These are phyloP conservation scores for Amphiprion clarkii DNA, from an alignment of 2,797 vertebrate genomes.

Conservation along the genomic window DNA sequence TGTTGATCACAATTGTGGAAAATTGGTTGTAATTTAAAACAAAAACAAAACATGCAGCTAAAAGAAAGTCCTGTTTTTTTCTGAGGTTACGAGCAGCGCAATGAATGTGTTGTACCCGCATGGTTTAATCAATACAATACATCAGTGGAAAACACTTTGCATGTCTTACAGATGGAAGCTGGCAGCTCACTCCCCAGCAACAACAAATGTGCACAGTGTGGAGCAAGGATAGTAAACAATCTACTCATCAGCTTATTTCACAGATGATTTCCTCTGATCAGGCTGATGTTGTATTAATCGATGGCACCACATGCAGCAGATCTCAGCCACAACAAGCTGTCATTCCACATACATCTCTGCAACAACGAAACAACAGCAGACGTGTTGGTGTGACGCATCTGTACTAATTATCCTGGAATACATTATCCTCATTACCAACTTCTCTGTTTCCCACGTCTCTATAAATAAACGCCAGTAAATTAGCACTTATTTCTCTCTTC, in stretches of 20 bases:
- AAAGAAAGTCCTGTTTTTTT: no score
- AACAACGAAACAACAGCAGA: not conserved
- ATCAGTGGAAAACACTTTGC: conserved; percentile 14
- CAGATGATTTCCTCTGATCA: conserved; percentile 14
- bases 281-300: conserved; percentile 11
- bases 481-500: not conserved
- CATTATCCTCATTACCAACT: conserved; percentile 6
- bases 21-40: no score
- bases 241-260: conserved; percentile 18
- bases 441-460: not conserved
- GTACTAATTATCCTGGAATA: not conserved
- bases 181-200: not conserved
- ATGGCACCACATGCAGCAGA: conserved; percentile 17
- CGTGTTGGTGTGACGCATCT: not conserved
- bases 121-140: conserved; percentile 26
- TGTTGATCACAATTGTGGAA: no score
- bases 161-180: conserved; percentile 30
- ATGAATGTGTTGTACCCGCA: not conserved
- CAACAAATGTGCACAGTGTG: not conserved
- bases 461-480: not conserved
- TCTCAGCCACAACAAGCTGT: not conserved
- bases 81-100: not conserved
- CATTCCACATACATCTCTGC: not conserved
- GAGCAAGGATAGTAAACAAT: not conserved
- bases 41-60: no score